Evolutionary conservation across 2,888 invertebrate genomes (phyloP), one percentile per base, ranked within the genome.

Genomic region (Platycheirus rosarum): DNA sequence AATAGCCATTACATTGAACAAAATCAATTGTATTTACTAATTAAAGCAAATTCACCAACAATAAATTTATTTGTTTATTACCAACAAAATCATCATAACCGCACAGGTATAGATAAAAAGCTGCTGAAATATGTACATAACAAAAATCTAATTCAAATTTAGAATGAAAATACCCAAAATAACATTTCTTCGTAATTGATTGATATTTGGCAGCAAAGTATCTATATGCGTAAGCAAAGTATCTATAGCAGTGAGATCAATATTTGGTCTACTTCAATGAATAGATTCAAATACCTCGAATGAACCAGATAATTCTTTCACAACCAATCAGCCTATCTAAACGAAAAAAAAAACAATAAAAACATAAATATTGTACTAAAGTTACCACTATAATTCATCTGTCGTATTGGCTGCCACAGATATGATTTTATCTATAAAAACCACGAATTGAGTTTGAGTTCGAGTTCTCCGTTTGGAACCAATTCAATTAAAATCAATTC

Each of bases 401-500:
- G 35, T 46, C 53, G 13, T 29, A 37, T 46, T 7, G 4, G 29
- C 29, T 32, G 23, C 23, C 3, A 6, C 23, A 32, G 71, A 2
- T 18, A 53, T 63, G 53, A 46, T 55, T 73, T 53, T 70, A 65
- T 70, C 23, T 13, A 37, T n/a, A n/a, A 53, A n/a, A 20, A 49
- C 71, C 77, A 44, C 35, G 40, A 63, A 76, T 62, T 70, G 49
- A 48, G 55, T 55, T 77, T 35, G 20, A 53, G 20, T 53, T 53
- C 4, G 53, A 35, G 35, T 35, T 18, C 0, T 11, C 26, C 16
- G 16, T 49, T 57, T 48, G 42, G 13, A 70, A 42, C 20, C 57
- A 70, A 65, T 71, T 77, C 14, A 77, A 65, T 77, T 71, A 57
- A 71, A 71, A 65, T 71, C 49, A 42, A 32, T 74, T 13, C 13